phyloP scores from a whole-genome alignment of 2,888 invertebrate genomes.

The Malthinus flaveolus region DNA sequence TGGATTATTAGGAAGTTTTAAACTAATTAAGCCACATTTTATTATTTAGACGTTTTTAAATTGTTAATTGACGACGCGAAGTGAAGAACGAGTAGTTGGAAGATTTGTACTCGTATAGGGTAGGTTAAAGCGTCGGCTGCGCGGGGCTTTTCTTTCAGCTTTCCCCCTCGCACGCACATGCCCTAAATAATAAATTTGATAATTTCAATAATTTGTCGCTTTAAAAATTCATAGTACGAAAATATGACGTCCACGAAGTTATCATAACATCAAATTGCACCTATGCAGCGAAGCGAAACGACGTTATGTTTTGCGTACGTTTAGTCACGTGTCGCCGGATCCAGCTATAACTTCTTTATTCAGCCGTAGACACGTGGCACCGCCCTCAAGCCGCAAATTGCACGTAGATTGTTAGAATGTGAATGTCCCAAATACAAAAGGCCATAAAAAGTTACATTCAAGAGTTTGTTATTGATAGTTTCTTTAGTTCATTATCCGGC shows the following conservation, averaged over 20 bases:
- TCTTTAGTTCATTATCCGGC: conserved; percentile 56
- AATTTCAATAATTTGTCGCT: neutral
- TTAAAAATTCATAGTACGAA: conserved; percentile 22
- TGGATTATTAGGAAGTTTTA: too few species aligned
- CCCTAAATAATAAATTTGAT: too few species aligned
- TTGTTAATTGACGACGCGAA: neutral
- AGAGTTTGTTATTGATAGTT: conserved; percentile 55
- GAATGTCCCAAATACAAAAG: conserved; percentile 16
- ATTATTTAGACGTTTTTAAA: too few species aligned
- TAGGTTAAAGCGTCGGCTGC: neutral
- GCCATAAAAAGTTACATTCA: conserved; percentile 40
- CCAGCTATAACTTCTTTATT: conserved; percentile 52
- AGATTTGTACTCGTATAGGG: neutral
- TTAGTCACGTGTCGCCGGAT: conserved; percentile 50
- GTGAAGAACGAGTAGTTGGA: neutral
- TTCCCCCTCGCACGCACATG: too few species aligned
- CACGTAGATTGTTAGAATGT: conserved; percentile 46
- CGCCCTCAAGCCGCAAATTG: conserved; percentile 56
- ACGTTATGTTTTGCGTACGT: conserved; percentile 42
- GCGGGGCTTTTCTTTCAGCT: too few species aligned
- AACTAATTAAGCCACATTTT: too few species aligned
- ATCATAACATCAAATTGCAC: conserved; percentile 29
- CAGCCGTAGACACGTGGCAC: conserved; percentile 53
- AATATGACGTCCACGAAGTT: conserved; percentile 27
- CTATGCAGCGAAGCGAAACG: conserved; percentile 53